These are phyloP conservation scores for Hanleya hanleyi DNA, from an alignment of 2,888 invertebrate genomes.

Conservation along the genomic window DNA sequence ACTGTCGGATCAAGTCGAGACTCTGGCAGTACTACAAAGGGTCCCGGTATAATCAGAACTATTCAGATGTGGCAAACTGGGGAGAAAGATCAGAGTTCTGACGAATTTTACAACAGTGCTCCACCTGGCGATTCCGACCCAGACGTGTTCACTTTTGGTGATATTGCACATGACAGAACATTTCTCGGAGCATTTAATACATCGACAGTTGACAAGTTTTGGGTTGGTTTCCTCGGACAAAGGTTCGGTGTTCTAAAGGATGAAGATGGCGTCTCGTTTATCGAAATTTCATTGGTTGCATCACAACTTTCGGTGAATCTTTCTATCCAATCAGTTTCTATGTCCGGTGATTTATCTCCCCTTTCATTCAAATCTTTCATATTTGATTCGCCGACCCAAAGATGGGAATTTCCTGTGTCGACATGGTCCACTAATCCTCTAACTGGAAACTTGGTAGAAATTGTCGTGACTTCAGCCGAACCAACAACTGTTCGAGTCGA, in stretches of 20 bases:
- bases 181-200: neutral
- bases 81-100: neutral
- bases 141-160: neutral
- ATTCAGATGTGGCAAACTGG: conserved; percentile 3
- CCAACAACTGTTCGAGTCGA: neutral
- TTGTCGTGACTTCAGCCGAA: neutral
- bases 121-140: neutral
- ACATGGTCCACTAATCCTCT: neutral
- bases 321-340: neutral
- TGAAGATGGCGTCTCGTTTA: neutral
- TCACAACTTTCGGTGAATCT: neutral
- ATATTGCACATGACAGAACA: neutral
- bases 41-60: no score
- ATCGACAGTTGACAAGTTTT: neutral
- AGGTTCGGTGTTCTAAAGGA: neutral
- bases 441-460: neutral
- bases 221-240: neutral
- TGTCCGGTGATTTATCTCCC: neutral
- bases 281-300: neutral
- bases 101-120: neutral
- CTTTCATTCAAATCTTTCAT: neutral
- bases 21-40: neutral
- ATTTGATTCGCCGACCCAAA: neutral
- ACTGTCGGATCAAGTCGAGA: neutral
- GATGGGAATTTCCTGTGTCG: neutral